Percentiles rank a stretch among this genome's conserved stretches.
Evolutionary conservation across 2,797 vertebrate species (phyloP).

Genomic region (Prunella strophiata): DNA sequence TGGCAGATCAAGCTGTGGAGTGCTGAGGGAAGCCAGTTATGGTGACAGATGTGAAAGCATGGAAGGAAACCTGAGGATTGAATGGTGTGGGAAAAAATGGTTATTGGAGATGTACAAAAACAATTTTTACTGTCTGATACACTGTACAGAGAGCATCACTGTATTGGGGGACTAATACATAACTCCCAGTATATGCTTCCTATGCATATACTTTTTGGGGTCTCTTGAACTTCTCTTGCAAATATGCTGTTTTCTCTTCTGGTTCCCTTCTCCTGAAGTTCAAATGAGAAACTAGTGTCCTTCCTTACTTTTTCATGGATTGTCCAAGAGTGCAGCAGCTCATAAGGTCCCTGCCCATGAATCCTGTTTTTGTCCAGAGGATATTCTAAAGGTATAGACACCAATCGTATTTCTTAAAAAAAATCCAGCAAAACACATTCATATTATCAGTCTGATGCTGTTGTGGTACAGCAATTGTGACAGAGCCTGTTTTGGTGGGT

Average conservation of each 20-base stretch:
- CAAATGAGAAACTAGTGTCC: neutral
- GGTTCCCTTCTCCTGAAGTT: neutral
- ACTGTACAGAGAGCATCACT: neutral
- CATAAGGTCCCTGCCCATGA: neutral
- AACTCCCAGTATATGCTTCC: neutral
- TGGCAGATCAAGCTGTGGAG: neutral
- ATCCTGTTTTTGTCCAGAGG: neutral
- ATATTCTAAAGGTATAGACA: neutral
- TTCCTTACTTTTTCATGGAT: neutral
- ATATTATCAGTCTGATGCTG: neutral
- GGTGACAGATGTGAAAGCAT: neutral
- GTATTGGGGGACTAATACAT: neutral
- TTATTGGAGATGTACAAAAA: neutral
- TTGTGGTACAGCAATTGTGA: neutral
- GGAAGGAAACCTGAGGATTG: neutral
- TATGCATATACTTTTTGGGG: neutral
- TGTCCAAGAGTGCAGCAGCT: neutral
- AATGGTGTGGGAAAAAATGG: neutral
- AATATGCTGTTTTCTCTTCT: neutral
- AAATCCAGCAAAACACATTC: accelerated
- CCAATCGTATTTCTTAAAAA: neutral
- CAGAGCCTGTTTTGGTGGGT: neutral
- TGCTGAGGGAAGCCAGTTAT: neutral
- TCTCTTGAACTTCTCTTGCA: neutral
- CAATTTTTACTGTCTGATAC: neutral